Evolutionary conservation across 2,797 vertebrate genomes (phyloP), one percentile per base, ranked within the genome.

Genomic region (Leptatherina wallacei): DNA sequence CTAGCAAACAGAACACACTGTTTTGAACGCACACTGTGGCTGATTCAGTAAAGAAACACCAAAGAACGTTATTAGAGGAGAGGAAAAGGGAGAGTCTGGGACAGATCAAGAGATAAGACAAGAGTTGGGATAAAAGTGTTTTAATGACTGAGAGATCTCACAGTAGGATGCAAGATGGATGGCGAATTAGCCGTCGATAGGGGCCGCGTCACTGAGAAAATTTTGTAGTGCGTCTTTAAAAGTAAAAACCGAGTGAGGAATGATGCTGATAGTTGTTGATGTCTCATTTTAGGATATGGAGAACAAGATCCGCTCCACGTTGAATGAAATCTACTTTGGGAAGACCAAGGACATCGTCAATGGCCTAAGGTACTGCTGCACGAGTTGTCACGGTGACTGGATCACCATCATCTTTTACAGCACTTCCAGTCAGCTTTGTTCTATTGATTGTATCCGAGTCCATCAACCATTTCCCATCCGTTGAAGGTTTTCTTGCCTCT

Each of bases 321-420:
- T 99, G 94, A 99, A 99, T 32, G 98, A 99, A 94, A 99, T 99
- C 92, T 99, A 99, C 94, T 99, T 99, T 90, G 96, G 97, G 72
- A 99, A 99, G 89, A 99, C 98, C 78, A 99, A 99, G 96, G 98
- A 99, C 91, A 99, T 99, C 5, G 97, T 99, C 82, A 99, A 99
- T 14, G 97, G 98, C 81, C 95, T 99, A 89, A 99, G 98, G 98
- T 99, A 96, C 73, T 3, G 1, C 47, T 7, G 20, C 36, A 35
- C 6, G 13, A 59, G 16, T 14, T 32, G 30, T 72, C 38, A 42
- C 8, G 1, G 30, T 66, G 0, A 16, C 6, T 6, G 14, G 40
- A 8, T 8, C 61, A 10, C 6, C 24, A 3, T 35, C 51, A 82
- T 6, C 16, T 36, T 72, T 74, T 32, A 56, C 71, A 81, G 81